A percentile compares a stretch with the other conserved stretches of the same genome.
phyloP scores from a whole-genome alignment of 1,140 invertebrate genomes.

The Prorops nasuta region DNA sequence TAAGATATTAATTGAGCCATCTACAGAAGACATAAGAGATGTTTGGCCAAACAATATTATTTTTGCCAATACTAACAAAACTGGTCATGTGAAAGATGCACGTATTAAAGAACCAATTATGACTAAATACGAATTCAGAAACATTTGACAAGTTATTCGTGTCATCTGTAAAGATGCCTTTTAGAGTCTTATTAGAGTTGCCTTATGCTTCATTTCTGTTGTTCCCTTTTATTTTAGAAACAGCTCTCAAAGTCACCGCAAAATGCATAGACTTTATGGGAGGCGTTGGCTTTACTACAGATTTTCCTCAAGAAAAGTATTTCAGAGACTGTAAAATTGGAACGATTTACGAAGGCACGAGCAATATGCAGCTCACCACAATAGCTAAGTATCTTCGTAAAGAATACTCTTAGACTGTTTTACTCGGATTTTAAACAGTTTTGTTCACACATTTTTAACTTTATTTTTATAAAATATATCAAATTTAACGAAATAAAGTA shows the following conservation, averaged over 20 bases:
- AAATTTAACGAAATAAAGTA: too few species aligned
- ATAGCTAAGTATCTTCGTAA: constrained; percentile 86
- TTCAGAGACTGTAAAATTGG: constrained; percentile 95
- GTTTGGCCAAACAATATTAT: too few species aligned
- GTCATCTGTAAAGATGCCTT: too few species aligned
- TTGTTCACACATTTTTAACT: neutral
- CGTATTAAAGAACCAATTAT: too few species aligned
- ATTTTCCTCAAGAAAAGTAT: constrained; percentile 95
- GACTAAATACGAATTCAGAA: too few species aligned
- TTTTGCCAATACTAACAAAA: too few species aligned
- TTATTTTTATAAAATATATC: too few species aligned
- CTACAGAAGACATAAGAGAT: too few species aligned
- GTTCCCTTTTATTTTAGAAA: constrained; percentile 61
- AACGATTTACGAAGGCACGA: constrained; percentile 96
- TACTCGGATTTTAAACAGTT: neutral
- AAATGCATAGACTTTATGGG: constrained; percentile 98
- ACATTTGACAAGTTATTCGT: too few species aligned
- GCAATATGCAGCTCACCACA: constrained; percentile 96
- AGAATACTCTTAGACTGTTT: constrained; percentile 62
- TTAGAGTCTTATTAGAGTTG: neutral
- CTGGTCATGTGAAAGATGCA: too few species aligned
- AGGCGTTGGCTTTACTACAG: constrained; percentile 92
- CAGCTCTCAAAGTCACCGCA: constrained; percentile 79
- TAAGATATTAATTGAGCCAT: too few species aligned
- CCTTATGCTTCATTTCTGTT: neutral